Conservation (phyloP, 2,888 invertebrate genomes). For the Rhamphomyia laevipes region DNA sequence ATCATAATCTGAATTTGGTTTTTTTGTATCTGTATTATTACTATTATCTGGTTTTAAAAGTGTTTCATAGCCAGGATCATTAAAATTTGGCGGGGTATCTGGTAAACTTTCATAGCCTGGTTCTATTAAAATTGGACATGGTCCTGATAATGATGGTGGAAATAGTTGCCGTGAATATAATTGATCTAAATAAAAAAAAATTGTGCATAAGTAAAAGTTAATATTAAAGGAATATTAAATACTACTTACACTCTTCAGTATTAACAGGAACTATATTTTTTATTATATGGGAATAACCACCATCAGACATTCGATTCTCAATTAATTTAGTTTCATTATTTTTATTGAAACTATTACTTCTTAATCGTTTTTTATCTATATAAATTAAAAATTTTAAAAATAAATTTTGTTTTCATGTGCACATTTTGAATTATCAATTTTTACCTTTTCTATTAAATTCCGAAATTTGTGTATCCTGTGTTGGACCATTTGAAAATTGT, state of each 20-base stretch:
- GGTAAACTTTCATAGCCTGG: constrained; percentile 32
- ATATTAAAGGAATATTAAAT: no score
- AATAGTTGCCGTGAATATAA: constrained; percentile 3
- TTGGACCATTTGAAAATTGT: not conserved
- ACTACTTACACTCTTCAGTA: no score
- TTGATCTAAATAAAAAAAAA: constrained; percentile 1
- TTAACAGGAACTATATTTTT: no score
- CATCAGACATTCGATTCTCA: constrained; percentile 36
- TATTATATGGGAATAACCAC: constrained; percentile 9
- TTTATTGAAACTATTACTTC: constrained; percentile 36
- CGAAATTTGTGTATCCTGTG: not conserved
- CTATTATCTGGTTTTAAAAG: constrained; percentile 32
- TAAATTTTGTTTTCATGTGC: constrained; percentile 19
- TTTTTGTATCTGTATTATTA: constrained; percentile 24
- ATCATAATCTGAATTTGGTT: constrained; percentile 49
- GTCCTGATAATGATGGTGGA: constrained; percentile 12
- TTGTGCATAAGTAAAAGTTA: no score
- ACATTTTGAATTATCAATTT: constrained; percentile 33
- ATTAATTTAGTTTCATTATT: constrained; percentile 39
- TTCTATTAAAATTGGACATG: constrained; percentile 16
- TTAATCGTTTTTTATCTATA: constrained; percentile 39
- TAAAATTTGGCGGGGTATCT: constrained; percentile 44
- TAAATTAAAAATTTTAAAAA: not conserved
- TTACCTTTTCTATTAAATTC: constrained; percentile 20
- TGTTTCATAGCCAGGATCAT: constrained; percentile 64